A percentile compares a stretch with the other conserved stretches of the same genome.
These are phyloP conservation scores for Limnephilus marmoratus DNA, from an alignment of 2,888 invertebrate genomes.

Conservation along the genomic window DNA sequence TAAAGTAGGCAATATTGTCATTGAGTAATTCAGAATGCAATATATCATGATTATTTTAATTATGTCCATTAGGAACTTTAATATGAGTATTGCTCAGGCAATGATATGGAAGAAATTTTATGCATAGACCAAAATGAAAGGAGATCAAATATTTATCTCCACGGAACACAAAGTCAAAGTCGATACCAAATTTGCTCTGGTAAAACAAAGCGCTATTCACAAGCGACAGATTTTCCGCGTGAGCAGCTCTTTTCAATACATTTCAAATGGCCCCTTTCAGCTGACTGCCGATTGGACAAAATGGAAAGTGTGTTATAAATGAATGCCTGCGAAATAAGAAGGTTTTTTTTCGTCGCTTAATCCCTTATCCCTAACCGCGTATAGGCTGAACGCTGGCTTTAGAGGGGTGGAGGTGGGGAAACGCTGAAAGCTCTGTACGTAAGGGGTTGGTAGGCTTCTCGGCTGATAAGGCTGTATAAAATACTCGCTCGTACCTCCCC, in stretches of 20 bases:
- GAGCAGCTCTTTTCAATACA: conserved; percentile 2
- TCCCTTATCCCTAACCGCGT: not conserved
- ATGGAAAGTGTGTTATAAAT: not conserved
- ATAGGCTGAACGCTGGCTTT: not conserved
- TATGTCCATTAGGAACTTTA: no score
- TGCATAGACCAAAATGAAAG: not conserved
- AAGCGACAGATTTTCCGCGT: not conserved
- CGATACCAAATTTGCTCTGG: not conserved
- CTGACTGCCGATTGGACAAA: conserved; percentile 3
- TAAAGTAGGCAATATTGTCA: no score
- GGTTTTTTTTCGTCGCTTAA: not conserved
- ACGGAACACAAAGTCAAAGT: not conserved
- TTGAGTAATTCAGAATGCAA: no score
- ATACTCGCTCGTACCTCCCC: not conserved
- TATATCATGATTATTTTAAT: no score
- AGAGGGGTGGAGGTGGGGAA: not conserved
- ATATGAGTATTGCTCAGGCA: no score
- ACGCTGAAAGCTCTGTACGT: not conserved
- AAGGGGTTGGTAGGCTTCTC: not conserved
- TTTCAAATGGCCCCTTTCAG: not conserved
- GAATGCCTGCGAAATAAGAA: not conserved
- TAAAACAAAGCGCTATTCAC: not conserved
- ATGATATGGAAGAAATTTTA: no score
- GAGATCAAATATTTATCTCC: not conserved
- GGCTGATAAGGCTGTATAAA: not conserved